Evolutionary conservation across 2,113 vertebrate genomes (phyloP).

Genomic region (Cryptotis parvus): DNA sequence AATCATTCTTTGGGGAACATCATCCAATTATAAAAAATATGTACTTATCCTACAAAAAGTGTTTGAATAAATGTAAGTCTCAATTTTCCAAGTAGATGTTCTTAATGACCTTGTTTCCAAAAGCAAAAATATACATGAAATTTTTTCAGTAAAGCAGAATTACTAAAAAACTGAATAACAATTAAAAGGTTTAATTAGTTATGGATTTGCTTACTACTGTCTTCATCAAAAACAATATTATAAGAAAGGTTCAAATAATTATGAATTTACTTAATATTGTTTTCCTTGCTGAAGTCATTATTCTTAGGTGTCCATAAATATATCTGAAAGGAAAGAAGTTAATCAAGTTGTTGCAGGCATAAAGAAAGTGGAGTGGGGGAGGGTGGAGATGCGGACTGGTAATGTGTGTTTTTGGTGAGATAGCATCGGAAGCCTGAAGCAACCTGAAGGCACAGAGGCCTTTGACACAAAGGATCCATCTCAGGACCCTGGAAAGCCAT

Average conservation of each 20-base stretch:
- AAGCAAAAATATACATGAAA: conserved; percentile 42
- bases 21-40: neutral
- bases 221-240: too few species aligned
- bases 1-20: neutral
- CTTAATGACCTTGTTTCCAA: neutral
- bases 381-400: too few species aligned
- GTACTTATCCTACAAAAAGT: neutral
- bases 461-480: too few species aligned
- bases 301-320: neutral
- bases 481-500: too few species aligned
- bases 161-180: neutral
- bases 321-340: neutral
- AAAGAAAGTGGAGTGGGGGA: neutral
- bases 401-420: too few species aligned
- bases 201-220: too few species aligned
- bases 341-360: too few species aligned
- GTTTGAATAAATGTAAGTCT: neutral
- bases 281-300: neutral
- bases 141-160: neutral
- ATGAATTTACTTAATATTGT: too few species aligned
- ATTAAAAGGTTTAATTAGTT: neutral
- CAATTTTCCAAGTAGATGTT: neutral
- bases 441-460: too few species aligned
- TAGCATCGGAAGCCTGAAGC: too few species aligned
- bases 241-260: too few species aligned